A percentile compares a stretch with the other conserved stretches of the same genome.
Evolutionary conservation across 2,113 vertebrate genomes (phyloP).

Genomic region (Bos taurus): DNA sequence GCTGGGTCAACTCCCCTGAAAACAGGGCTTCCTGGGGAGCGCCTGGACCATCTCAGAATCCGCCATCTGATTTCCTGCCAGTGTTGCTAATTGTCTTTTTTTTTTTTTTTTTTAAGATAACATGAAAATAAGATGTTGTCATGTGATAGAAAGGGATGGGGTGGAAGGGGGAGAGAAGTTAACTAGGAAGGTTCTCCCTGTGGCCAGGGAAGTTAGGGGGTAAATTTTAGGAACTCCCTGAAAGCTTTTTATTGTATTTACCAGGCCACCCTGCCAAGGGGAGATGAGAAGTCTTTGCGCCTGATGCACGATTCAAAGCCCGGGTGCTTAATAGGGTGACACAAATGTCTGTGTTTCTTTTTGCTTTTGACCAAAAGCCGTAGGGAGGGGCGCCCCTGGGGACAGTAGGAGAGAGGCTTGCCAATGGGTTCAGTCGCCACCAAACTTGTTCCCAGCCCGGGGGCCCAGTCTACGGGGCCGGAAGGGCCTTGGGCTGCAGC

Average conservation of each 20-base stretch:
- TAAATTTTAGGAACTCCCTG: neutral
- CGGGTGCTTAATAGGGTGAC: slow-evolving; percentile 65
- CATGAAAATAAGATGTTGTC: neutral
- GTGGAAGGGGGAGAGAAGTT: neutral
- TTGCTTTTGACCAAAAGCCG: slow-evolving; percentile 64
- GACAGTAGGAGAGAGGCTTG: slow-evolving; percentile 22
- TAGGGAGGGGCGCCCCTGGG: slow-evolving; percentile 54
- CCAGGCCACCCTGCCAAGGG: slow-evolving; percentile 56
- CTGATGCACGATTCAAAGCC: slow-evolving; percentile 42
- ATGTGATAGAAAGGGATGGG: neutral
- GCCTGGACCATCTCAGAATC: slow-evolving; percentile 19
- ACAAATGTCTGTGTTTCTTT: slow-evolving; percentile 70
- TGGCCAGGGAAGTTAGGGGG: neutral
- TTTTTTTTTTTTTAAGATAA: neutral
- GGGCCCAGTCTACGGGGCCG: slow-evolving; percentile 25
- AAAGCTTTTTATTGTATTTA: slow-evolving; percentile 71
- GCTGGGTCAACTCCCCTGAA: slow-evolving; percentile 29
- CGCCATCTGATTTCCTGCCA: slow-evolving; percentile 41
- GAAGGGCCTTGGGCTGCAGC: slow-evolving; percentile 68
- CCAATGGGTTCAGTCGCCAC: neutral
- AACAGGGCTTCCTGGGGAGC: slow-evolving; percentile 60
- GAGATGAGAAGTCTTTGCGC: slow-evolving; percentile 56
- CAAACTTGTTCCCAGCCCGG: neutral
- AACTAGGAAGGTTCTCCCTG: neutral
- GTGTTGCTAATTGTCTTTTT: neutral